phyloP scores from a whole-genome alignment of 2,888 invertebrate species.

The Epinotia bilunana region DNA sequence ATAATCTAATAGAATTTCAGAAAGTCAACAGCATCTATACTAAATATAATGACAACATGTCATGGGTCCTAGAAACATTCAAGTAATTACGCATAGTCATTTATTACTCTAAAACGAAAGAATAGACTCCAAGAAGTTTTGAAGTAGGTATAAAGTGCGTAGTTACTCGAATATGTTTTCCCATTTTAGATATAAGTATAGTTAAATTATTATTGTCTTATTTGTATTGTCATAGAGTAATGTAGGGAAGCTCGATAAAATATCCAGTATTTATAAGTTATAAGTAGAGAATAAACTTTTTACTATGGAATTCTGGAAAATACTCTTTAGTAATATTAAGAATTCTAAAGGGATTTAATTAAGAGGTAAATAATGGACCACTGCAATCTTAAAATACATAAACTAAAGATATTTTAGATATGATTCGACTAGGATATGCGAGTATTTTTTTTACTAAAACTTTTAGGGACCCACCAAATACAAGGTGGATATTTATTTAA shows the following conservation, averaged over 20 bases:
- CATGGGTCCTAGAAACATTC: conserved; percentile 3
- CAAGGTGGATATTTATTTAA: conserved; percentile 59
- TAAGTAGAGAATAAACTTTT: conserved; percentile 41
- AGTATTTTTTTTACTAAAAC: conserved; percentile 51
- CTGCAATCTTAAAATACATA: conserved; percentile 58
- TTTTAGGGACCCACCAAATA: conserved; percentile 61
- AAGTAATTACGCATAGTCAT: conserved; percentile 7
- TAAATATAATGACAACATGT: conserved; percentile 40
- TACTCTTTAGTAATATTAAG: conserved; percentile 51
- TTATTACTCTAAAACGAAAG: neutral
- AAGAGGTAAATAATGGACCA: conserved; percentile 69
- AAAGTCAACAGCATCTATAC: conserved; percentile 45
- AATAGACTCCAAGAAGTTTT: neutral
- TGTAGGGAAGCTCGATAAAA: conserved; percentile 76
- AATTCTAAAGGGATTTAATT: conserved; percentile 54
- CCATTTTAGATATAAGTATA: conserved; percentile 44
- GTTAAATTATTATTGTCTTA: conserved; percentile 65
- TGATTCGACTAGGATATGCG: conserved; percentile 54
- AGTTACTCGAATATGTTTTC: neutral
- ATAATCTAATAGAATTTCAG: conserved; percentile 44
- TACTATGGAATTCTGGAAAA: conserved; percentile 49
- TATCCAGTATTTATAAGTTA: conserved; percentile 46
- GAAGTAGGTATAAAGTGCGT: neutral
- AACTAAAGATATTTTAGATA: conserved; percentile 50
- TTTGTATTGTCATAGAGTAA: conserved; percentile 71